Percentiles rank a stretch among this genome's conserved stretches.
phyloP scores from a whole-genome alignment of 2,797 vertebrate genomes.

The Odontamblyopus lacepedii region DNA sequence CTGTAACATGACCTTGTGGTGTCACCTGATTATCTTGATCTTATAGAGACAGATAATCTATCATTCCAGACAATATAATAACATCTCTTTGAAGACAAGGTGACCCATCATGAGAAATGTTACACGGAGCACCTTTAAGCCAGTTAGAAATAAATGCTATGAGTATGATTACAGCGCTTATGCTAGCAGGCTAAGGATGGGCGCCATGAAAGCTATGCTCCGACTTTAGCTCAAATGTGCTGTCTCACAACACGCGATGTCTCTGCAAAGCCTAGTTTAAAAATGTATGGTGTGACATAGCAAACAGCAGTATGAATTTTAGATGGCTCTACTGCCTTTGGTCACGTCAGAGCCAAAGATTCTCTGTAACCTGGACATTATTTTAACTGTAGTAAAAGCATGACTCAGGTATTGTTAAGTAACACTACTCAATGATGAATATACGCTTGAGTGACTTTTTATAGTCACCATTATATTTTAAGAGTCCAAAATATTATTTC shows the following conservation, averaged over 20 bases:
- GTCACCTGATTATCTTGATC: background rate
- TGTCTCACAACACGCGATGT: slow-evolving; percentile 3
- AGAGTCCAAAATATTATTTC: slow-evolving; percentile 1
- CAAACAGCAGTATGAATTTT: slow-evolving; percentile 12
- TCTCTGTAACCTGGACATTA: background rate
- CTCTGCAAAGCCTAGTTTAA: slow-evolving; percentile 5
- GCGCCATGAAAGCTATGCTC: background rate
- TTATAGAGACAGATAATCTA: too few species aligned
- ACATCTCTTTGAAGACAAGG: background rate
- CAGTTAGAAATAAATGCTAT: background rate
- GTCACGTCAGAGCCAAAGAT: background rate
- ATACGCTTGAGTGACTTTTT: background rate
- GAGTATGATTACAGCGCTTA: background rate
- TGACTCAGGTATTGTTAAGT: background rate
- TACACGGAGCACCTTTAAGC: background rate
- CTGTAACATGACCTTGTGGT: too few species aligned
- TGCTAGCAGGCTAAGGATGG: background rate
- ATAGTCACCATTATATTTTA: slow-evolving; percentile 10
- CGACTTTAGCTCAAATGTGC: background rate
- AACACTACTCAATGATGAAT: background rate
- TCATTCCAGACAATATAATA: too few species aligned
- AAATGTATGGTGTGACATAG: slow-evolving; percentile 3
- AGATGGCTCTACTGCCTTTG: slow-evolving; percentile 2
- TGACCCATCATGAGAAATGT: background rate
- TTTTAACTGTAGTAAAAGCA: background rate